Evolutionary conservation across 2,888 invertebrate genomes (phyloP).

Genomic region (Syrphus vitripennis): DNA sequence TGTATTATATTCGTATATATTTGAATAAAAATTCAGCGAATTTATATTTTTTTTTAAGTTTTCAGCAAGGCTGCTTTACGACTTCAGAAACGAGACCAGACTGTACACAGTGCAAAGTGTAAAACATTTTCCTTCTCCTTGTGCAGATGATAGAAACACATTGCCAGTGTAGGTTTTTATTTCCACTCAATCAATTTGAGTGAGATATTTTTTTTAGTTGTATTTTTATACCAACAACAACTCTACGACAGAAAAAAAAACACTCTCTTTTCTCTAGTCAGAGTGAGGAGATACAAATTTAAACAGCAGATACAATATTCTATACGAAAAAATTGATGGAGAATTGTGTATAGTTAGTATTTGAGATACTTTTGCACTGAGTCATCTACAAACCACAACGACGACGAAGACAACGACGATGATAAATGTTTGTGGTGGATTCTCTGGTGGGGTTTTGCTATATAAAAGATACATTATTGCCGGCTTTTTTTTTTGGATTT

Average conservation of each 20-base stretch:
- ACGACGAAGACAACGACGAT: not conserved
- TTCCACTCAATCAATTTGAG: conserved; percentile 52
- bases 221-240: not conserved
- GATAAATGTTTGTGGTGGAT: conserved; percentile 13
- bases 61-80: conserved; percentile 69
- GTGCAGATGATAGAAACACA: not conserved
- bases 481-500: conserved; percentile 48
- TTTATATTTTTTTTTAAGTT: not conserved
- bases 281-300: not conserved
- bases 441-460: not conserved
- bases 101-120: conserved; percentile 69
- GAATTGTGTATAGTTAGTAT: not conserved
- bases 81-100: conserved; percentile 72
- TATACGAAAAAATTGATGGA: not conserved
- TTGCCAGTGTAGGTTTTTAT: not conserved
- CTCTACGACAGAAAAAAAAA: not conserved
- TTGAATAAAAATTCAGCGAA: conserved; percentile 53
- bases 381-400: conserved; percentile 34
- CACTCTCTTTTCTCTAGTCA: not conserved
- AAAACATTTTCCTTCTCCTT: conserved; percentile 66
- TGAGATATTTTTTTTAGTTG: not conserved
- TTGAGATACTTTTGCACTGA: conserved; percentile 67
- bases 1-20: conserved; percentile 57
- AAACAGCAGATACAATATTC: not conserved
- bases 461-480: conserved; percentile 8